These are phyloP conservation scores for Aphelenchoides besseyi DNA, from an alignment of 1,140 invertebrate species.

Conservation along the genomic window DNA sequence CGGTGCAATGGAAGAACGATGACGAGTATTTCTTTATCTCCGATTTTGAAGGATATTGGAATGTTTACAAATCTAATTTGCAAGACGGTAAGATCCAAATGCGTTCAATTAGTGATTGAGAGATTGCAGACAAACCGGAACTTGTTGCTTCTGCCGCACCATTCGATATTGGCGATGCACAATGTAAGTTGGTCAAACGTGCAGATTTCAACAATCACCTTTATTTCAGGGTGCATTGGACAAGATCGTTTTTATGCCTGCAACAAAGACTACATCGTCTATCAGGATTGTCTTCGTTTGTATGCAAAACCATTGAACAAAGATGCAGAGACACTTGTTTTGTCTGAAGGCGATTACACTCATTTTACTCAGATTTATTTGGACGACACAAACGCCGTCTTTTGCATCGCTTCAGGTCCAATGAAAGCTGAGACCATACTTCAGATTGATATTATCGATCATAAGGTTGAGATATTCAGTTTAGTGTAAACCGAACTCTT, in stretches of 20 bases:
- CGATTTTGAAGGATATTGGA: conserved; percentile 31
- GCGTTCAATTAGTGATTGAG: too few species aligned
- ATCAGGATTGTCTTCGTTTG: not conserved
- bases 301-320: conserved; percentile 5
- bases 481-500: too few species aligned
- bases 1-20: conserved; percentile 10
- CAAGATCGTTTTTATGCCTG: conserved; percentile 11
- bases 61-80: conserved; percentile 25
- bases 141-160: not conserved
- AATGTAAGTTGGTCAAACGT: too few species aligned
- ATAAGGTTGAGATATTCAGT: too few species aligned
- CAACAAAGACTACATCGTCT: conserved; percentile 9
- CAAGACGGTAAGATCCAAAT: not conserved
- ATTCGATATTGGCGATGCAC: conserved; percentile 5
- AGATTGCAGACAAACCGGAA: not conserved
- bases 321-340: not conserved
- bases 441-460: not conserved
- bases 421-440: conserved; percentile 9
- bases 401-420: conserved; percentile 7
- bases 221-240: too few species aligned
- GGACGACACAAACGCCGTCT: not conserved
- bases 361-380: not conserved
- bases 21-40: conserved; percentile 23
- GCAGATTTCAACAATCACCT: too few species aligned
- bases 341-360: not conserved